These are phyloP conservation scores for Poeciliopsis prolifica DNA, from an alignment of 2,113 vertebrate genomes.

Conservation along the genomic window DNA sequence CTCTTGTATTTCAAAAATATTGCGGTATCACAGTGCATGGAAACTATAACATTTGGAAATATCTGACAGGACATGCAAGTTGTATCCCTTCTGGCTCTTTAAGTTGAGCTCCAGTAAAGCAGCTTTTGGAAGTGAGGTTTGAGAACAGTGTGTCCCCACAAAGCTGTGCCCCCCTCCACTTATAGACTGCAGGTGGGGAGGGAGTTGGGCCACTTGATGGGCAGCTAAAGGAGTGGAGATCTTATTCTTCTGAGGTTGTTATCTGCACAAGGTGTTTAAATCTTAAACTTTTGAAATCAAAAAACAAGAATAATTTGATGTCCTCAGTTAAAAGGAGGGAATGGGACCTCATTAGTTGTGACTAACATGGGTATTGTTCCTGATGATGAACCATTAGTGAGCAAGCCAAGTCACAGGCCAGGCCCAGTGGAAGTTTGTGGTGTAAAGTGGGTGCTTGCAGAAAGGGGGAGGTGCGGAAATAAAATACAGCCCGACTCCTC, in stretches of 20 bases:
- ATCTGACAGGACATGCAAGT: constrained; percentile 33
- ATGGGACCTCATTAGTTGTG: constrained; percentile 12
- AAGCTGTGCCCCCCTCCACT: constrained; percentile 41
- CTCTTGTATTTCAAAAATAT: background rate
- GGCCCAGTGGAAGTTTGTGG: constrained; percentile 36
- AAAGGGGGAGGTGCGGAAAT: constrained; percentile 46
- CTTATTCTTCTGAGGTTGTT: constrained; percentile 13
- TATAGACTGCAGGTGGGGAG: constrained; percentile 38
- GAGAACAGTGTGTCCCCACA: constrained; percentile 62
- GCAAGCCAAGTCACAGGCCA: constrained; percentile 18
- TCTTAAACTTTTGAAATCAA: constrained; percentile 4
- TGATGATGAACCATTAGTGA: constrained; percentile 45
- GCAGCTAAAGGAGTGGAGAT: constrained; percentile 15
- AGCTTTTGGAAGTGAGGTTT: constrained; percentile 53
- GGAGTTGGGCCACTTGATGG: constrained; percentile 38
- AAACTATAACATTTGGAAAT: constrained; percentile 8
- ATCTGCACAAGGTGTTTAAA: constrained; percentile 12
- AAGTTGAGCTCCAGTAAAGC: constrained; percentile 52
- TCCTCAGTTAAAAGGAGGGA: background rate
- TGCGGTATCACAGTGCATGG: constrained; percentile 6
- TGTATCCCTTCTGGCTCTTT: constrained; percentile 36
- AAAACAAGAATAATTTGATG: background rate
- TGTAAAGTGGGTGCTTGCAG: constrained; percentile 46
- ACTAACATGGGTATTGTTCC: constrained; percentile 16
- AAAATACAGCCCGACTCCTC: constrained; percentile 57